A percentile compares a stretch with the other conserved stretches of the same genome.
These are phyloP conservation scores for Carollia perspicillata DNA, from an alignment of 2,113 vertebrate genomes.

Conservation along the genomic window DNA sequence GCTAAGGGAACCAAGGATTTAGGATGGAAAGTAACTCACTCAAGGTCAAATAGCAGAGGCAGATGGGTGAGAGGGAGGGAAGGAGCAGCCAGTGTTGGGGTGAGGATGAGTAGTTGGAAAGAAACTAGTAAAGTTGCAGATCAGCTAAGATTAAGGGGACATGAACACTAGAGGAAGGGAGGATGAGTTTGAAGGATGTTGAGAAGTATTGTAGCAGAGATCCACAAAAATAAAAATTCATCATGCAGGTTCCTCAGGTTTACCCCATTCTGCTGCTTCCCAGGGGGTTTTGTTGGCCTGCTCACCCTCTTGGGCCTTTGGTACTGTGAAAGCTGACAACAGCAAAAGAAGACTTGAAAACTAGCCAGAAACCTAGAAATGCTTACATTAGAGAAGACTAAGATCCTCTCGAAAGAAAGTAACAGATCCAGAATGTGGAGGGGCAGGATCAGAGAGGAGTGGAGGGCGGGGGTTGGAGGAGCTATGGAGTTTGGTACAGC, in stretches of 20 bases:
- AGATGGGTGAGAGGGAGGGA: not conserved
- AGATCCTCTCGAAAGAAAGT: not conserved
- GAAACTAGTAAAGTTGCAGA: not conserved
- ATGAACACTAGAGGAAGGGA: not conserved
- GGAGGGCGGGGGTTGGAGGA: too few relatives aligned
- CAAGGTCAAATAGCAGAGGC: not conserved
- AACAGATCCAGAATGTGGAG: not conserved
- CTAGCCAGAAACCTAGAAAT: not conserved
- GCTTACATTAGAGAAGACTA: not conserved
- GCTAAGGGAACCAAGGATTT: not conserved
- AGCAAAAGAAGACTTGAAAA: not conserved
- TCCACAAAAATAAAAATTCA: not conserved
- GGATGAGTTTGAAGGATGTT: not conserved
- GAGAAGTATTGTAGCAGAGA: not conserved
- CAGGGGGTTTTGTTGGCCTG: not conserved
- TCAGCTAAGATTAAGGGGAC: not conserved
- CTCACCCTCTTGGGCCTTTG: not conserved
- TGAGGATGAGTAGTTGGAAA: not conserved
- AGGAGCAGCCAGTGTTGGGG: accelerated
- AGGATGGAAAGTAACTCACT: not conserved
- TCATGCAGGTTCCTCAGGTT: not conserved
- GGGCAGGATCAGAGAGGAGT: not conserved
- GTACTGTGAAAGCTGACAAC: not conserved
- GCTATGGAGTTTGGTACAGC: too few relatives aligned
- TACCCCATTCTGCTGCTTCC: not conserved